These are phyloP conservation scores for Cyprinella venusta DNA, from an alignment of 2,797 vertebrate species.

Conservation along the genomic window DNA sequence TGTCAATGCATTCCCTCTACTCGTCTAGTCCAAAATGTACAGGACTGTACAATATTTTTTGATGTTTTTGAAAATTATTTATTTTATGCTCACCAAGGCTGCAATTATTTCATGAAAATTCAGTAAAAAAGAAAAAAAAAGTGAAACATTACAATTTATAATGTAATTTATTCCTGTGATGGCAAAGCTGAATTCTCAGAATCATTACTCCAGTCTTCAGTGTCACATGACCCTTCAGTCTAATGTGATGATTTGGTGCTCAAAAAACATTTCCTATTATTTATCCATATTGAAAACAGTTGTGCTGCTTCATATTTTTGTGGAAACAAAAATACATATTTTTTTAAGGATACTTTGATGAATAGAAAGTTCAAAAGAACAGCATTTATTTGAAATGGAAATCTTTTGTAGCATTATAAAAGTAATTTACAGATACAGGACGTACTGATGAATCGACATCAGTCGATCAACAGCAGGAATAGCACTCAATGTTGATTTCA, in stretches of 20 bases:
- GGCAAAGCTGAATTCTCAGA: too few species aligned
- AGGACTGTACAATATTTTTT: not conserved
- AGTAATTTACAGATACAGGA: not conserved
- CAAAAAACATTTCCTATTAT: not conserved
- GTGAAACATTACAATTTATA: too few species aligned
- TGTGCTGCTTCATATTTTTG: not conserved
- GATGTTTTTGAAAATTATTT: not conserved
- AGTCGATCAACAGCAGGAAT: not conserved
- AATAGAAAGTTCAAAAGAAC: not conserved
- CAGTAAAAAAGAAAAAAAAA: too few species aligned
- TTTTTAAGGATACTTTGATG: not conserved
- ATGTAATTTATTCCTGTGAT: too few species aligned
- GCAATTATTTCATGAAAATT: too few species aligned
- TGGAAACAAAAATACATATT: not conserved
- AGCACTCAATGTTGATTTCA: not conserved
- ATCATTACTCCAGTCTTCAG: not conserved
- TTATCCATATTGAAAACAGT: not conserved
- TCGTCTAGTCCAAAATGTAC: not conserved
- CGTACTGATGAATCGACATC: not conserved
- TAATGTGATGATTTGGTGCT: not conserved
- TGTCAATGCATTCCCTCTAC: too few species aligned
- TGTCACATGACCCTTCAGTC: not conserved
- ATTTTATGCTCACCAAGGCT: too few species aligned
- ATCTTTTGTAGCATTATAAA: not conserved
- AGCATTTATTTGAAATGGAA: not conserved